Evolutionary conservation across 2,888 invertebrate genomes (phyloP), one percentile per base, ranked within the genome.

Genomic region (Xestia rhomboidea): DNA sequence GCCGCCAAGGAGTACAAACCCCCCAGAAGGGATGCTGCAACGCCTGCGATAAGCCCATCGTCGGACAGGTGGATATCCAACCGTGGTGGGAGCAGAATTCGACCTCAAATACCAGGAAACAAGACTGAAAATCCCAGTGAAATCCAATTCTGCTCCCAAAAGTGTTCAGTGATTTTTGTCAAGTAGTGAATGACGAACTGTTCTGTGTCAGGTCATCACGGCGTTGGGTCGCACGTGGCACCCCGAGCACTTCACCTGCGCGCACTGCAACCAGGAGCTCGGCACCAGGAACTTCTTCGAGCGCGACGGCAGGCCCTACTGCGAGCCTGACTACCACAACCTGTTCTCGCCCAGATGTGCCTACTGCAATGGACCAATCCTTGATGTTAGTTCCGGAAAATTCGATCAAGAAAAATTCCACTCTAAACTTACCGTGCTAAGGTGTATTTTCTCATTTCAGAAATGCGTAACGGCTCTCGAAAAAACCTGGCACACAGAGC

Each of bases 1-100:
- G 98, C 97, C 98, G 99, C 94, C 99, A 99, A 97, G 99, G 99
- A 96, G 99, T 99, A 86, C 99, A 98, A 95, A 99, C 99, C 85
- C 99, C 99, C 91, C 99, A 99, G 95, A 99, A 99, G 97, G 99
- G 99, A 92, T 99, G 99, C 97, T 99, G 99, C 98, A 99, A 98
- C 94, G 99, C 99, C 89, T 99, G 99, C 97, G 99, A 99, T 95
- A 99, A 99, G 93, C 99, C 99, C 87, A 99, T 99, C 95, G 99
- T 99, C 82, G 99, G 99, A 90, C 99, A 99, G 98, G 98, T 98
- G 92, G 86, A 89, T 88, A 89, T 85, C 71, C 68, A 57, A 73
- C 30, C 68, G 73, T 74, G 71, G 18, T 24, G 57, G 83, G 86
- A 73, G 83, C 84, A 86, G 77, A 81, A 79, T 88, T 76, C 41